A percentile compares a stretch with the other conserved stretches of the same genome.
Evolutionary conservation across 2,113 vertebrate genomes (phyloP).

Genomic region (Lamprotornis superbus): DNA sequence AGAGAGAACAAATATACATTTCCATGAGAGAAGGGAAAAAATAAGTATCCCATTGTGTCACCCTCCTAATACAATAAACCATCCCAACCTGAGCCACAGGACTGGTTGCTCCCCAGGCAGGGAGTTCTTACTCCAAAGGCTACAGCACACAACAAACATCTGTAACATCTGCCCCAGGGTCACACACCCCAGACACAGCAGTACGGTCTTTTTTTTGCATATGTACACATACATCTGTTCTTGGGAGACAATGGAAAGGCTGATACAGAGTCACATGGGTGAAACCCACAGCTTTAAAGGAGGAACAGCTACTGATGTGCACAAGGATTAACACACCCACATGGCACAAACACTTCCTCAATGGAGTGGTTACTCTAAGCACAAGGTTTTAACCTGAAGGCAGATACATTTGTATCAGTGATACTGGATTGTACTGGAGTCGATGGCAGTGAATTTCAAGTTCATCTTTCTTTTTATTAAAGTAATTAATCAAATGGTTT

Average conservation of each 20-base stretch:
- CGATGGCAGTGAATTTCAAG: neutral
- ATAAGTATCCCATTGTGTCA: neutral
- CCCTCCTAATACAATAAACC: neutral
- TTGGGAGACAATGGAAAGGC: neutral
- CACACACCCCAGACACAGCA: neutral
- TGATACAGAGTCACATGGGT: neutral
- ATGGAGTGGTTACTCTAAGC: neutral
- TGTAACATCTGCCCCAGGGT: neutral
- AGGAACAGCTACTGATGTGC: neutral
- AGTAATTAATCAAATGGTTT: slow-evolving; percentile 31
- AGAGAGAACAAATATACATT: slow-evolving; percentile 11
- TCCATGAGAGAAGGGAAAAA: neutral
- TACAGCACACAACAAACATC: neutral
- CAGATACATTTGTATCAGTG: neutral
- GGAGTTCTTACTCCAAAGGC: neutral
- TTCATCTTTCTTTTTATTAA: neutral
- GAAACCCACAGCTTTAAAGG: neutral
- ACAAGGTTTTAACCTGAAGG: neutral
- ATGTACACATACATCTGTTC: neutral
- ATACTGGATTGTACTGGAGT: neutral
- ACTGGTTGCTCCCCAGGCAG: neutral
- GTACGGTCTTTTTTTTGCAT: neutral
- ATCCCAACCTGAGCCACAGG: neutral
- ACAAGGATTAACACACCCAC: neutral
- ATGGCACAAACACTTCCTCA: neutral